Evolutionary conservation across 2,113 vertebrate genomes (phyloP), one percentile per base, ranked within the genome.

Genomic region (Mesembrinibis cayennensis): DNA sequence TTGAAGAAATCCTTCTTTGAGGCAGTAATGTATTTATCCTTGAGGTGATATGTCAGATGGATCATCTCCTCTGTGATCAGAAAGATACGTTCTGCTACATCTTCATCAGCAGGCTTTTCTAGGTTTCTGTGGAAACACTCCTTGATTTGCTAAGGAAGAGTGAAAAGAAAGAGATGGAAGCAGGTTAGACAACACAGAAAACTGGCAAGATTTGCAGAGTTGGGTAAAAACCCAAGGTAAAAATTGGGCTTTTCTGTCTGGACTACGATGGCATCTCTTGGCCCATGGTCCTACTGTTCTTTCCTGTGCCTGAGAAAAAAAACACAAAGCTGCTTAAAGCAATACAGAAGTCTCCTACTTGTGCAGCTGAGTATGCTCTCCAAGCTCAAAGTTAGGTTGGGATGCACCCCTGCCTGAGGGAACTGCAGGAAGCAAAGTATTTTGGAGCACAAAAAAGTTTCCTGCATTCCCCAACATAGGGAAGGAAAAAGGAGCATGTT

Each of bases 91-190:
- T 99, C 97, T 0, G 98, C 98, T 80, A 99, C 95, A 8, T 99
- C 99, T 69, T 99, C 96, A 0, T 98, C 97, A 8, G 99, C 98
- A 4, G 96, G 94, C 94, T 98, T 99, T 19, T 85, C 94, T 2
- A 15, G 78, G 93, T 99, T 98, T 90, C 99, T 98, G 58, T 95
- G 95, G 97, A 99, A 99, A 53, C 81, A 92, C 97, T 99, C 99
- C 22, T 98, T 98, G 95, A 99, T 99, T 97, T 98, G 98, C 99
- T 99, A 92, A 82, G 36, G 25, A 58, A 20, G 13, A 12, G 17
- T 29, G 16, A 78, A 83, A 67, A 79, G 45, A 82, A 47, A 76
- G 40, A 42, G 44, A 56, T 0, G 16, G 56, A 73, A 94, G 14
- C 13, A 55, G 15, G 11, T 93, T 25, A 91, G 59, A 92, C 16